phyloP scores from a whole-genome alignment of 2,888 invertebrate genomes.

The Anthoptus insignis region DNA sequence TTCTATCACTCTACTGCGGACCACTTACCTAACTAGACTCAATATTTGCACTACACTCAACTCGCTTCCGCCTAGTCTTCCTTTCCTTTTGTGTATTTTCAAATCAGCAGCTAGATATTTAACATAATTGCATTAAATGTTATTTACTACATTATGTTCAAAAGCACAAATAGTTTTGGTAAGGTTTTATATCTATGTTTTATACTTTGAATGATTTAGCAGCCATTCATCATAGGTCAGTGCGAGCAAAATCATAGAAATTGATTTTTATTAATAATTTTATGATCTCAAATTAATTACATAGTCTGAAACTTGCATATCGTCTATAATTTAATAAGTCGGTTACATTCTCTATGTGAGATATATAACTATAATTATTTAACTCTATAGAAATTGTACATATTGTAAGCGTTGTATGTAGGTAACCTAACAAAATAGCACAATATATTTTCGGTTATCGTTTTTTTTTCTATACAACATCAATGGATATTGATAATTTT shows the following conservation, averaged over 20 bases:
- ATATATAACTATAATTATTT: constrained; percentile 17
- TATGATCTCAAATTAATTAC: not conserved
- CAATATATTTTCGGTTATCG: constrained; percentile 24
- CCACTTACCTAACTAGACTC: constrained; percentile 8
- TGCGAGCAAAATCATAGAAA: not conserved
- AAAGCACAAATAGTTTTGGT: not conserved
- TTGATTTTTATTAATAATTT: not conserved
- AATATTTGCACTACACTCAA: constrained; percentile 23
- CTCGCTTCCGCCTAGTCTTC: constrained; percentile 16
- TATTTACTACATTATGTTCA: not conserved
- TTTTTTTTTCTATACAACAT: constrained; percentile 19
- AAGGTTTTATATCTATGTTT: not conserved
- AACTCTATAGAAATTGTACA: constrained; percentile 36
- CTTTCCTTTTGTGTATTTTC: not conserved
- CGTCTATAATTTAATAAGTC: constrained; percentile 22
- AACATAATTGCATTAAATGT: not conserved
- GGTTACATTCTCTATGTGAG: constrained; percentile 18
- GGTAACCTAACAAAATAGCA: constrained; percentile 39
- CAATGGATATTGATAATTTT: constrained; percentile 5
- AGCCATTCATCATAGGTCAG: not conserved
- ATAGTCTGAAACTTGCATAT: constrained; percentile 5
- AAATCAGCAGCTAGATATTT: not conserved
- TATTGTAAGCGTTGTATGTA: constrained; percentile 37
- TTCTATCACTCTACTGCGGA: constrained; percentile 15
- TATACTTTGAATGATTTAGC: not conserved